phyloP scores from a whole-genome alignment of 2,113 vertebrate genomes.

The Perognathus longimembris region DNA sequence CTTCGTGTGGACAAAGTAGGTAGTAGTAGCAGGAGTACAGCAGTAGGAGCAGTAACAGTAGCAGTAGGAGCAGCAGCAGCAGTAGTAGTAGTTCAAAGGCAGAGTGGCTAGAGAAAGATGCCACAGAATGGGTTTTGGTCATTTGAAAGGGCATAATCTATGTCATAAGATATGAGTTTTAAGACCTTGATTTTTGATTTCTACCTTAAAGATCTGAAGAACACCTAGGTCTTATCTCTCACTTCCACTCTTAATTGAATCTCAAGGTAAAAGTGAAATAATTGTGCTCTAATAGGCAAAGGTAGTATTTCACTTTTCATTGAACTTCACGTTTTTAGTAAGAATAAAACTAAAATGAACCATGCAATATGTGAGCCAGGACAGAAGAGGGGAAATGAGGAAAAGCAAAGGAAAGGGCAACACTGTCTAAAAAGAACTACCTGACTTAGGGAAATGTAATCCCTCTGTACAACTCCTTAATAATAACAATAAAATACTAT shows the following conservation, averaged over 20 bases:
- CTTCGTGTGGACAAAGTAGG: background rate
- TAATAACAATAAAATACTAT: too few relatives aligned
- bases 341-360: constrained; percentile 18
- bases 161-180: background rate
- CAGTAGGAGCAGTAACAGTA: background rate
- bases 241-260: background rate
- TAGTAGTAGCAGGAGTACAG: too few relatives aligned
- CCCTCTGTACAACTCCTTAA: too few relatives aligned
- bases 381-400: too few relatives aligned
- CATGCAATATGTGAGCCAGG: too few relatives aligned
- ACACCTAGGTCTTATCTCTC: background rate
- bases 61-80: too few relatives aligned
- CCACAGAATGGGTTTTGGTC: background rate
- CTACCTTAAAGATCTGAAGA: background rate
- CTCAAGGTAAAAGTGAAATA: constrained; percentile 2
- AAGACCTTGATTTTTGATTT: background rate
- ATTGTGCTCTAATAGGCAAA: background rate
- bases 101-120: background rate
- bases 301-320: background rate
- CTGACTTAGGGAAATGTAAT: too few relatives aligned
- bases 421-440: too few relatives aligned
- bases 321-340: constrained; percentile 4
- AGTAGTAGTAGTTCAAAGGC: background rate
- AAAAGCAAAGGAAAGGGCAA: too few relatives aligned
- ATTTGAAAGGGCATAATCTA: background rate